A percentile compares a stretch with the other conserved stretches of the same genome.
phyloP scores from a whole-genome alignment of 2,113 vertebrate species.

The Psammodynastes pulverulentus region DNA sequence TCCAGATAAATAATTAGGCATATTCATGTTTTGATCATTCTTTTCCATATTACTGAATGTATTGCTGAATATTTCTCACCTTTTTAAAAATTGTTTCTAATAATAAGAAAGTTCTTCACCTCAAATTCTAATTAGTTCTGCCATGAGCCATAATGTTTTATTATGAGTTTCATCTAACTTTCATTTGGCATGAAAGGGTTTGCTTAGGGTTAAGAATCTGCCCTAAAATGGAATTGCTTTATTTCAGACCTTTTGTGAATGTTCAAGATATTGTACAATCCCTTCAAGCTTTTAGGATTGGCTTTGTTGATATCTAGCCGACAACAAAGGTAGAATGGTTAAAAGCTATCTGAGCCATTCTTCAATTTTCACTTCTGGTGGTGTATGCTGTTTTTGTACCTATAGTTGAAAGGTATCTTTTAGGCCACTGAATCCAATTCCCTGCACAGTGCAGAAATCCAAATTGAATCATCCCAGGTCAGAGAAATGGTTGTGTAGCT shows the following conservation, averaged over 20 bases:
- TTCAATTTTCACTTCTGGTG: background rate
- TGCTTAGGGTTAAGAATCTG: slow-evolving; percentile 50
- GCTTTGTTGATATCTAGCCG: background rate
- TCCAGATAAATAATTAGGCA: slow-evolving; percentile 2
- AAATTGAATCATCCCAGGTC: background rate
- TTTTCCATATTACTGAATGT: slow-evolving; percentile 36
- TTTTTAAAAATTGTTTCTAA: slow-evolving; percentile 39
- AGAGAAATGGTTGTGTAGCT: background rate
- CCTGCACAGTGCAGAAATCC: background rate
- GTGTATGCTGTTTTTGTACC: background rate
- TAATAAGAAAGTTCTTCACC: slow-evolving; percentile 55
- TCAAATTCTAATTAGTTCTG: slow-evolving; percentile 66
- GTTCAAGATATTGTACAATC: slow-evolving; percentile 48
- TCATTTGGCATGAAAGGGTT: slow-evolving; percentile 62
- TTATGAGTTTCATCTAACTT: slow-evolving; percentile 60
- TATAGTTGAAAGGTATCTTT: background rate
- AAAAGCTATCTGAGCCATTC: background rate
- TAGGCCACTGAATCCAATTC: background rate
- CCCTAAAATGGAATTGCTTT: slow-evolving; percentile 47
- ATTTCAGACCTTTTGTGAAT: slow-evolving; percentile 60
- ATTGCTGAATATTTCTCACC: slow-evolving; percentile 42
- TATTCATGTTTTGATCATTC: slow-evolving; percentile 44
- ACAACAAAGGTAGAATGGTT: background rate
- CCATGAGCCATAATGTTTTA: slow-evolving; percentile 61
- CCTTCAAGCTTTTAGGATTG: slow-evolving; percentile 2